phyloP scores from a whole-genome alignment of 53 echinoderm and acorn worm species.

The Pentamera pediparva region DNA sequence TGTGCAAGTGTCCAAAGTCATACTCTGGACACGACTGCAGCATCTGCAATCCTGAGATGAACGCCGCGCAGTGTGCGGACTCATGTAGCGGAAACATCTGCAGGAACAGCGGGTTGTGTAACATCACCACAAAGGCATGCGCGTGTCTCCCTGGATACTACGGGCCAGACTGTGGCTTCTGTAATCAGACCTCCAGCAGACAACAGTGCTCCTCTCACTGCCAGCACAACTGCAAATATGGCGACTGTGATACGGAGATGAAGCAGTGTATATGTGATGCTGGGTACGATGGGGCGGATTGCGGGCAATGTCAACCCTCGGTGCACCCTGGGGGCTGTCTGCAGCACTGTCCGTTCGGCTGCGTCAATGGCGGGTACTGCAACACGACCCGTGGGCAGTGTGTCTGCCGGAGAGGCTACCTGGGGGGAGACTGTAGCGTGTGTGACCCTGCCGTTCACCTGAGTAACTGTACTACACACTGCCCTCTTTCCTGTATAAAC shows the following conservation, averaged over 20 bases:
- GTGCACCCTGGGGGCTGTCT: conserved; percentile 32
- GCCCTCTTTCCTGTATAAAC: conserved; percentile 38
- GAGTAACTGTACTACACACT: conserved; percentile 42
- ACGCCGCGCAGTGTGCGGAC: conserved; percentile 16
- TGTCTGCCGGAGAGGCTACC: conserved; percentile 37
- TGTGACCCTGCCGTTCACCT: conserved; percentile 41
- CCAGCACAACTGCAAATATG: conserved; percentile 12
- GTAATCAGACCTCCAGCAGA: conserved; percentile 15
- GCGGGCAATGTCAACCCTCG: conserved; percentile 38
- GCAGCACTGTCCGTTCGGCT: conserved; percentile 32
- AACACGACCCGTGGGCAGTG: conserved; percentile 7
- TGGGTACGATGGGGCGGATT: conserved; percentile 39
- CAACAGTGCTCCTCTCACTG: conserved; percentile 6
- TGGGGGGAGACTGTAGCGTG: conserved; percentile 45
- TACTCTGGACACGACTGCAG: conserved; percentile 34
- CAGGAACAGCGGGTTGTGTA: conserved; percentile 39
- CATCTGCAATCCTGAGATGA: conserved; percentile 36
- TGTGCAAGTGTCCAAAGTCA: conserved; percentile 40
- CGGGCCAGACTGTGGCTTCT: conserved; percentile 40
- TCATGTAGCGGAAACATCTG: conserved; percentile 37
- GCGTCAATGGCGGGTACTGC: conserved; percentile 44
- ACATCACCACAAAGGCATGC: conserved; percentile 38
- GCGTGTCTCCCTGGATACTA: conserved; percentile 36
- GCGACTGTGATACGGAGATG: neutral
- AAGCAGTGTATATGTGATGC: conserved; percentile 46